Base-by-base conservation (phyloP, 1,140 invertebrate genomes). In the Magallana angulata region DNA sequence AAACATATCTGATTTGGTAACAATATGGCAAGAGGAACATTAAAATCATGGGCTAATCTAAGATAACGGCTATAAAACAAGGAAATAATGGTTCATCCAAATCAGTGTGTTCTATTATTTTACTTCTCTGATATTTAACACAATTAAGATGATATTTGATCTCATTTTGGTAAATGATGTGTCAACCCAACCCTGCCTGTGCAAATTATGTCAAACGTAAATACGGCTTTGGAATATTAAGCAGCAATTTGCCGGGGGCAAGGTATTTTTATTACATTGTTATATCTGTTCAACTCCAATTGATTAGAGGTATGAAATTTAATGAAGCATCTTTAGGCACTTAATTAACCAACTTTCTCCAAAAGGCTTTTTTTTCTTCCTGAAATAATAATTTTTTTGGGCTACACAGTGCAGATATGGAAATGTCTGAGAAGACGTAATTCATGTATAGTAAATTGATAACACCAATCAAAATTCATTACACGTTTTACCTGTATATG, bases 201-300 rank as follows among this genome's bases (percentile, higher is more conserved):
- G 36, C 68, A 71, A 48, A 71, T 71, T 71, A 71, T 71, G 68
- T 71, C 68, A 30, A 30, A 71, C 36, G 68, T 30, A 71, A 71
- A 71, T 71, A 71, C 68, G 8, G 36, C 36, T 12, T 71, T 30
- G 12, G 68, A 71, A 71, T 36, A 36, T 24, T 11, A 71, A 71
- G 36, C 24, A 71, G 68, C 7, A 30, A 18, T 12, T 30, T 71
- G 68, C 68, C 68, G 11, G 18, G 24, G 24, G 68, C 68, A 71
- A 71, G 68, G 24, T 71, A 71, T 71, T 71, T 71, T 71, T 30
- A 30, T 30, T 30, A 30, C 68, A 71, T 30, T 30, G 24, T 24
- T 71, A 71, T 24, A 24, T 24, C 24, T 24, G 24, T 24, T 24
- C 24, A 24, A 36, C 36, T 36, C 36, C 1, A 36, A 71, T 30